phyloP scores from a whole-genome alignment of 2,888 invertebrate genomes.

The Pemphredon lugubris region DNA sequence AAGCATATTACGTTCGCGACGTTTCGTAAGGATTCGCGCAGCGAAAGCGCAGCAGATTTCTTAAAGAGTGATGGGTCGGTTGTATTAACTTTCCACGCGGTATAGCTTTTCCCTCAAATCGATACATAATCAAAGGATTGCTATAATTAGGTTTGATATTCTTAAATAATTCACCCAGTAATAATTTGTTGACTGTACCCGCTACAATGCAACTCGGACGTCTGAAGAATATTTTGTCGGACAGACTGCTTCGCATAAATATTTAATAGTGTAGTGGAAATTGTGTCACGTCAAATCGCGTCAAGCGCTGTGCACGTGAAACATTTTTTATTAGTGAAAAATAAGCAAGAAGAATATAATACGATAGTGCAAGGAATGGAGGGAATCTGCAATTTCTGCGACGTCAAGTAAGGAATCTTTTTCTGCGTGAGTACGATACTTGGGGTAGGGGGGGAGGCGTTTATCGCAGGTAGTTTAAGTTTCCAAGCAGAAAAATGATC shows the following conservation, averaged over 20 bases:
- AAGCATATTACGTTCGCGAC: conserved; percentile 6
- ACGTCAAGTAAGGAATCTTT: conserved; percentile 42
- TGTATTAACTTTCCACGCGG: conserved; percentile 60
- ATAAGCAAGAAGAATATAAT: too few relatives aligned
- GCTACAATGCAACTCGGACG: conserved; percentile 55
- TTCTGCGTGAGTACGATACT: conserved; percentile 56
- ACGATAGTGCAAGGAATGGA: too few relatives aligned
- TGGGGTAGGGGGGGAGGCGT: conserved; percentile 65
- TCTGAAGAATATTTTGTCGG: conserved; percentile 57
- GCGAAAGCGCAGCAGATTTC: conserved; percentile 69
- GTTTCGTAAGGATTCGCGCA: conserved; percentile 33
- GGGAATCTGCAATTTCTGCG: conserved; percentile 60
- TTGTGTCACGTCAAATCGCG: conserved; percentile 44
- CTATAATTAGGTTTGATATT: conserved; percentile 62
- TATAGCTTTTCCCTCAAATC: conserved; percentile 57
- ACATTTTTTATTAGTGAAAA: not conserved
- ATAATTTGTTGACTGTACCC: conserved; percentile 58
- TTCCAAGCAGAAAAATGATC: conserved; percentile 66
- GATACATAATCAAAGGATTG: conserved; percentile 66
- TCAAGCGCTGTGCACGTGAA: conserved; percentile 59
- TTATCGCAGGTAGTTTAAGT: conserved; percentile 65
- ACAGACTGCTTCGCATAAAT: conserved; percentile 56
- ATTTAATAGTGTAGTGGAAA: conserved; percentile 53
- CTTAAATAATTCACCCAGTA: conserved; percentile 58
- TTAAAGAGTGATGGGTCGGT: conserved; percentile 55